Base-by-base conservation (phyloP, 2,113 vertebrate species). In the Neotoma lepida region DNA sequence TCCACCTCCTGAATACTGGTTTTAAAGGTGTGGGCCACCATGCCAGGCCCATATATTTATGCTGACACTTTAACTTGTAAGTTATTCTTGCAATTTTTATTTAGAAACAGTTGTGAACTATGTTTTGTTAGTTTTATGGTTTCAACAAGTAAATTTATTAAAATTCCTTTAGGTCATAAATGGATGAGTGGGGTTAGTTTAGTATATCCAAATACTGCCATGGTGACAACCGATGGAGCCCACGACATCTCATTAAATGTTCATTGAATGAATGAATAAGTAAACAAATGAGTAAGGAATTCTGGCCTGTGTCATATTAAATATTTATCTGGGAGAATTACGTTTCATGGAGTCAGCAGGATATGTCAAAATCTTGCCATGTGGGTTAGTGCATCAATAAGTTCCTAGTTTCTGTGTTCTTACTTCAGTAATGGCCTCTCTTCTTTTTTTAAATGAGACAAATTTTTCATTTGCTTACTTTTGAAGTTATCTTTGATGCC, bases 251-350 rank as follows among this genome's bases (percentile, higher is more conserved):
- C 85, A 94, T 94, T 87, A 95, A 96, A 93, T 95, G 85, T 94
- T 89, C 81, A 92, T 84, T 33, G 66, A 91, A 44, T 66, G n/a
- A 93, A 90, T 96, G 71, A 97, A 89, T 97, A 78, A 95, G 70
- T 95, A 64, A 95, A 89, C 95, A 68, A 95, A 88, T 91, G 64
- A 73, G 54, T 84, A 90, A 88, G 76, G 26, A 89, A 87, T 58
- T 81, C 58, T 77, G 26, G 39, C 33, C 76, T 66, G 20, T 81
- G 84, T 85, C 56, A 8, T 86, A 93, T 94, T 88, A 88, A 96
- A 94, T 41, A 94, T 96, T 95, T 96, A 89, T 94, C 95, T 92
- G 58, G 20, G 46, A n/a, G 46, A 77, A 68, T 90, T 66, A n/a
- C 46, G 17, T 88, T 93, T 91, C 54, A 39, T 73, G 73, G 61